Evolutionary conservation across 2,797 vertebrate species (phyloP).

Genomic region (Parauchenoglanis ngamensis): DNA sequence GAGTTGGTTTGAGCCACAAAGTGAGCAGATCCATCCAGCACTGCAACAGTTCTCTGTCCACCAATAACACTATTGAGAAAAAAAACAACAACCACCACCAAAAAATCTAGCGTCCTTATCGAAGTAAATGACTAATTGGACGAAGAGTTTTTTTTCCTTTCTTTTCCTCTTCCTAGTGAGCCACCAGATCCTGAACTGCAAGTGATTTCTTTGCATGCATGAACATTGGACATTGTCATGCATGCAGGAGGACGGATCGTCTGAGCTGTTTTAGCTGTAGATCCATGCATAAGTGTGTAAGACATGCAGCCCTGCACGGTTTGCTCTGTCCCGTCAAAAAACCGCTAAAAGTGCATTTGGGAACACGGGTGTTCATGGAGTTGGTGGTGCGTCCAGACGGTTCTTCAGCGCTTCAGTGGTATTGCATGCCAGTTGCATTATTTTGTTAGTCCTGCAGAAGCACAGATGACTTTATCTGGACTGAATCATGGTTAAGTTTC

Average conservation of each 20-base stretch:
- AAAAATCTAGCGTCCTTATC: neutral
- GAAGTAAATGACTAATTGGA: neutral
- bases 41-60: neutral
- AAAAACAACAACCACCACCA: neutral
- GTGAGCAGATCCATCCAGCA: neutral
- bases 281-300: neutral
- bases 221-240: constrained; percentile 28
- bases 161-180: neutral
- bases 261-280: neutral
- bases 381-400: constrained; percentile 18
- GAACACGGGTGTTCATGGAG: constrained; percentile 2
- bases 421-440: neutral
- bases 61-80: neutral
- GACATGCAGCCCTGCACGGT: constrained; percentile 3
- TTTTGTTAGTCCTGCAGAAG: neutral
- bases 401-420: constrained; percentile 14
- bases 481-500: too few relatives aligned
- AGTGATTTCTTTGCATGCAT: constrained; percentile 6
- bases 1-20: neutral
- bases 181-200: neutral
- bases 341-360: neutral
- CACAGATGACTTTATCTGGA: neutral
- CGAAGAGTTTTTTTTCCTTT: neutral
- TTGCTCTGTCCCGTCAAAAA: neutral
- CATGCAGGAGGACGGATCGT: neutral